Percentiles rank a stretch among this genome's conserved stretches.
phyloP scores from a whole-genome alignment of 2,888 invertebrate genomes.

The Pandemis cinnamomeana region DNA sequence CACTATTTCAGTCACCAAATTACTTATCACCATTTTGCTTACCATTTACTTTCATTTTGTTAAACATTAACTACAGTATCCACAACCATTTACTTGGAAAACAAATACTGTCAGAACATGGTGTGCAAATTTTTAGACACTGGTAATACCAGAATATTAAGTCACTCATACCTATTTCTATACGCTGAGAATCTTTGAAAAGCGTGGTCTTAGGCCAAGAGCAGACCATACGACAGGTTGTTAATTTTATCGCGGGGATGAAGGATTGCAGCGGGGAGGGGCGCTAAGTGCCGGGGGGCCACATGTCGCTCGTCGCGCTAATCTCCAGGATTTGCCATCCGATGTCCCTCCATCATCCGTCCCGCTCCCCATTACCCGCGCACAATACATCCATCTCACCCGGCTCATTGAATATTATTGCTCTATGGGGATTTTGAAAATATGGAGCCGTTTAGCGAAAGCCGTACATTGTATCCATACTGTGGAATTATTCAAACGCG shows the following conservation, averaged over 20 bases:
- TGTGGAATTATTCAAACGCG: conserved; percentile 82
- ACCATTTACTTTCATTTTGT: no score
- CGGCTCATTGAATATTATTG: conserved; percentile 84
- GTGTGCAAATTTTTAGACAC: no score
- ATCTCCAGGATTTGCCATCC: conserved; percentile 83
- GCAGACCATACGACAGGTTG: conserved; percentile 28
- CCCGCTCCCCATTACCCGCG: conserved; percentile 59
- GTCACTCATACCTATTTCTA: no score
- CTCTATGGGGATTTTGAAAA: conserved; percentile 85
- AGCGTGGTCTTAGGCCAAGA: conserved; percentile 4
- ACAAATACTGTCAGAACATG: not conserved
- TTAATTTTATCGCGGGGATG: conserved; percentile 46
- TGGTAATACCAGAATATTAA: no score
- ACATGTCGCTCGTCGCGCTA: conserved; percentile 83
- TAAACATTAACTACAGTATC: no score
- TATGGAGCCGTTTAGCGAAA: conserved; percentile 84
- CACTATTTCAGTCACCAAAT: no score
- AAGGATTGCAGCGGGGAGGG: conserved; percentile 62
- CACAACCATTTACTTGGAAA: no score
- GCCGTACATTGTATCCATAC: conserved; percentile 83
- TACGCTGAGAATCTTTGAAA: no score
- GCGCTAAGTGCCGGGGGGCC: conserved; percentile 81
- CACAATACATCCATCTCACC: conserved; percentile 71
- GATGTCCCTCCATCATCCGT: conserved; percentile 71
- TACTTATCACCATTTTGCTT: no score